Evolutionary conservation across 1,140 invertebrate species (phyloP).

Genomic region (Apis laboriosa): DNA sequence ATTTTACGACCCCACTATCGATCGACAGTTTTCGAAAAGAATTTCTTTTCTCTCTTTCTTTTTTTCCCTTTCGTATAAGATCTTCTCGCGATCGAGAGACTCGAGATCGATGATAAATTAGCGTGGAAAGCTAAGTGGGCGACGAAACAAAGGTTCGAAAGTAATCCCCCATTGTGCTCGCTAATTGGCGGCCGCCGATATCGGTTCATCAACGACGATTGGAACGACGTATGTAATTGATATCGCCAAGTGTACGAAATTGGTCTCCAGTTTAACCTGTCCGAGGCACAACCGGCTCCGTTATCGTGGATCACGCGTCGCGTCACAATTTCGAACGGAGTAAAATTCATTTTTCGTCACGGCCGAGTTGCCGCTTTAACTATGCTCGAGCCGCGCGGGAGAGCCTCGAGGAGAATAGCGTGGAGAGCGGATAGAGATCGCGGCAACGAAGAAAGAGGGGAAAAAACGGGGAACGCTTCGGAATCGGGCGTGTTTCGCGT

Average conservation of each 20-base stretch:
- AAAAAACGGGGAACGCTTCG: slow-evolving; percentile 22
- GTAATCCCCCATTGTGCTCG: neutral
- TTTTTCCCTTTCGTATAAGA: no score
- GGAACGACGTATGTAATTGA: slow-evolving; percentile 1
- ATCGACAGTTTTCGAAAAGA: no score
- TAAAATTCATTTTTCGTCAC: slow-evolving; percentile 66
- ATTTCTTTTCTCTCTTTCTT: no score
- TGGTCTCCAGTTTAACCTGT: neutral
- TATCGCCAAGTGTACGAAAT: slow-evolving; percentile 10
- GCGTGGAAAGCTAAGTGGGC: no score
- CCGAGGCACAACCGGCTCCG: neutral
- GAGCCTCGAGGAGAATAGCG: neutral
- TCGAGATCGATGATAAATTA: neutral
- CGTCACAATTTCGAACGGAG: slow-evolving; percentile 44
- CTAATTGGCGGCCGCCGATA: slow-evolving; percentile 11
- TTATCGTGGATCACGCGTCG: slow-evolving; percentile 32
- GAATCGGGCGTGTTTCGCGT: slow-evolving; percentile 59
- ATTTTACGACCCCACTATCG: no score
- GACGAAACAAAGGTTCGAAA: slow-evolving; percentile 2
- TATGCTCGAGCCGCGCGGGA: neutral
- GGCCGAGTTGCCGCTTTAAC: slow-evolving; percentile 63
- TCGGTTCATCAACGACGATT: neutral
- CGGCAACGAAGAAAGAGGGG: neutral
- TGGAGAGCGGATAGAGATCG: neutral
- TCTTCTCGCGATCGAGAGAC: neutral